Conservation (phyloP, 1,140 invertebrate species). For the honey bee (Apis mellifera) region Amel_HAv3.1 CM009932.2:4745501-4746000, state of each 20-base stretch:
- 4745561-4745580: neutral
- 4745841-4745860: neutral
- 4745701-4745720: slow-evolving; percentile 6
- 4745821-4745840: neutral
- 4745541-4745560: too few relatives aligned
- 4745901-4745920: too few relatives aligned
- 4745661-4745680: slow-evolving; percentile 20
- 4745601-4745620: neutral
- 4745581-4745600: neutral
- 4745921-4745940: too few relatives aligned
- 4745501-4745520: neutral
- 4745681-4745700: slow-evolving; percentile 18
- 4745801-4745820: neutral
- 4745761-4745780: slow-evolving; percentile 33
- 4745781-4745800: slow-evolving; percentile 26
- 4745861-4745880: neutral
- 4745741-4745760: slow-evolving; percentile 10
- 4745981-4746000: too few relatives aligned
- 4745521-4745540: neutral
- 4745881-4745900: too few relatives aligned
- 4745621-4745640: neutral
- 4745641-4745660: neutral
- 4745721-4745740: slow-evolving; percentile 25
- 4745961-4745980: too few relatives aligned
- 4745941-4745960: too few relatives aligned